phyloP scores from a whole-genome alignment of 2,113 vertebrate species.

The Melanostigma gelatinosum region DNA sequence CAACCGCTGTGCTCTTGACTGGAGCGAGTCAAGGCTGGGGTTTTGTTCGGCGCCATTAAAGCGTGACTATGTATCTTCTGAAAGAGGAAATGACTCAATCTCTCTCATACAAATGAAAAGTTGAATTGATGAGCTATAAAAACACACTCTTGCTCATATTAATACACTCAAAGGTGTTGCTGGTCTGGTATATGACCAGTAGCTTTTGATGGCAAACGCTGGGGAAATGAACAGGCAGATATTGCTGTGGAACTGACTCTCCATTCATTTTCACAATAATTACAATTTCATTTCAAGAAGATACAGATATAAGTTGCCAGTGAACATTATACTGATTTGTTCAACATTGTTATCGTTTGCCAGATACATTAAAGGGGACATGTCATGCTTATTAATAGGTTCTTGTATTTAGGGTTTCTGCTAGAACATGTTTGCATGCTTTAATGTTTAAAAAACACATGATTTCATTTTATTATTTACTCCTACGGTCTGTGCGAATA shows the following conservation, averaged over 20 bases:
- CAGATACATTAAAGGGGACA: too few relatives aligned
- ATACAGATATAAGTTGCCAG: background rate
- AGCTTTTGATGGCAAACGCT: background rate
- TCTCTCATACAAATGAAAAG: background rate
- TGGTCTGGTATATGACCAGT: background rate
- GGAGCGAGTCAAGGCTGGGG: background rate
- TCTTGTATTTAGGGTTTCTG: too few relatives aligned
- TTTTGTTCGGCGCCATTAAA: background rate
- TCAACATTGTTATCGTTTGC: background rate
- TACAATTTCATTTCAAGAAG: background rate
- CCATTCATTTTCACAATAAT: background rate
- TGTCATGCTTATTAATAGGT: too few relatives aligned
- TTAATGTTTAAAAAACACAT: too few relatives aligned
- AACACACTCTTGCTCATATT: background rate
- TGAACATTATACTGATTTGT: background rate
- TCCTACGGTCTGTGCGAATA: too few relatives aligned
- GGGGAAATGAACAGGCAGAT: background rate
- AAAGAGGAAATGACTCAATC: background rate
- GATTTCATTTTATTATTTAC: too few relatives aligned
- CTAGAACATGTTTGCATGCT: too few relatives aligned
- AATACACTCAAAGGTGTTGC: background rate
- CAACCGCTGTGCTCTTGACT: background rate
- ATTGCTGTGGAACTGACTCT: background rate
- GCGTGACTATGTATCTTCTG: background rate
- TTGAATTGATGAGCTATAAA: background rate